Percentiles rank a stretch among this genome's conserved stretches.
Conservation (phyloP, 2,113 vertebrate species). For the Psettodes erumei region DNA sequence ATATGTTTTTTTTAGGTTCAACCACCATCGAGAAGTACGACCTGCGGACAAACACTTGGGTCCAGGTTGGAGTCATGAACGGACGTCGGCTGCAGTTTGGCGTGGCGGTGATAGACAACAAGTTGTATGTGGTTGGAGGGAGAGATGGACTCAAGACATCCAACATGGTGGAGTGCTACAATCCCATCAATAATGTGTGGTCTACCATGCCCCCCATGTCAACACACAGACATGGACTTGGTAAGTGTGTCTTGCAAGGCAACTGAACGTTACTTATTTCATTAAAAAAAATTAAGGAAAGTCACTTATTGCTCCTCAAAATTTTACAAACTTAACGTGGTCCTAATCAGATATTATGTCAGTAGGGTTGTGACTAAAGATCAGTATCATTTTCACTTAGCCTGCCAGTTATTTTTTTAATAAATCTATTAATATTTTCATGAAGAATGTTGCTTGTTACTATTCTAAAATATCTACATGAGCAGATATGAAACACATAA, state of each 20-base stretch:
- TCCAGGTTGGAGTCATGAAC: conserved; percentile 92
- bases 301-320: not conserved
- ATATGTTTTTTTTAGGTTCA: conserved; percentile 84
- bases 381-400: not conserved
- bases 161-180: conserved; percentile 97
- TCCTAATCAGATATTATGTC: too few relatives aligned
- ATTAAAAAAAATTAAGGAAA: not conserved
- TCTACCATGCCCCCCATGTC: conserved; percentile 97
- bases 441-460: not conserved
- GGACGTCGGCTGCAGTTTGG: conserved; percentile 94
- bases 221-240: conserved; percentile 95
- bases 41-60: conserved; percentile 93
- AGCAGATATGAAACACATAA: too few relatives aligned
- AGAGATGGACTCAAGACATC: conserved; percentile 96
- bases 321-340: too few relatives aligned
- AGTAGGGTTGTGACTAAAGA: not conserved
- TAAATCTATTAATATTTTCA: not conserved
- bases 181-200: conserved; percentile 92
- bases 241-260: conserved; percentile 75
- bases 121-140: conserved; percentile 94
- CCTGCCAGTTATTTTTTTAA: not conserved
- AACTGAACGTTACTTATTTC: not conserved
- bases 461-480: not conserved
- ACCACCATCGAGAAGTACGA: conserved; percentile 97
- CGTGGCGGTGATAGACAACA: conserved; percentile 96